Evolutionary conservation across 2,113 vertebrate species (phyloP).

Genomic region (Callionymus lyra): DNA sequence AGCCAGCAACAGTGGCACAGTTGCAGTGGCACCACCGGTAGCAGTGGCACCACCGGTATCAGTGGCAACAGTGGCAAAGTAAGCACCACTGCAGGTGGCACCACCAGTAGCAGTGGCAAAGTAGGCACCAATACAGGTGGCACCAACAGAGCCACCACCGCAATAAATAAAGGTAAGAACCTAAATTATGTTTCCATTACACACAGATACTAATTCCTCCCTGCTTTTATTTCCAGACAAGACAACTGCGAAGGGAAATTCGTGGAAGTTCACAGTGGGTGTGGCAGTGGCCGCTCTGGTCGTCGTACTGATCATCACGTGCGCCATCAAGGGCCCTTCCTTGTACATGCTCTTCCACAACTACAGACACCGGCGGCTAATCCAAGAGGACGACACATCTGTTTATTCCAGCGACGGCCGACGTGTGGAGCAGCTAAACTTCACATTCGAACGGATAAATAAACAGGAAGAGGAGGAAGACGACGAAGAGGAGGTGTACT

Average conservation of each 20-base stretch:
- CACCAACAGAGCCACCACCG: no score
- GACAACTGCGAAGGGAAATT: slow-evolving; percentile 55
- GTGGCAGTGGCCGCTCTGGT: slow-evolving; percentile 65
- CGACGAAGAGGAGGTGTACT: slow-evolving; percentile 71
- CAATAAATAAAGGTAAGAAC: no score
- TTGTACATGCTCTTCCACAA: slow-evolving; percentile 77
- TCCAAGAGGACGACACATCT: slow-evolving; percentile 55
- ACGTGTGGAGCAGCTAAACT: slow-evolving; percentile 27
- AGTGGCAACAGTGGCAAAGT: no score
- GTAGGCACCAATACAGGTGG: no score
- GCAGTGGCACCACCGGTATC: no score
- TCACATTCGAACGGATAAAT: slow-evolving; percentile 46
- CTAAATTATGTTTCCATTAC: not conserved
- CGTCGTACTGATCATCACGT: slow-evolving; percentile 70
- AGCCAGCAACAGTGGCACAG: no score
- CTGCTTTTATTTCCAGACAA: slow-evolving; percentile 11
- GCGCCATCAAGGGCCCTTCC: slow-evolving; percentile 73
- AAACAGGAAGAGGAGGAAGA: slow-evolving; percentile 18
- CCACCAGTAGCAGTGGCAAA: no score
- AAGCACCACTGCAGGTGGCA: no score
- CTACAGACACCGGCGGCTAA: slow-evolving; percentile 74
- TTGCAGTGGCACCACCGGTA: no score
- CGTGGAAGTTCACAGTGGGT: slow-evolving; percentile 76
- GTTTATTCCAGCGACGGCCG: slow-evolving; percentile 40
- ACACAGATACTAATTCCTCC: no score